Evolutionary conservation across 2,797 vertebrate species (phyloP), one percentile per base, ranked within the genome.

Genomic region (Syngnathus rostellatus): DNA sequence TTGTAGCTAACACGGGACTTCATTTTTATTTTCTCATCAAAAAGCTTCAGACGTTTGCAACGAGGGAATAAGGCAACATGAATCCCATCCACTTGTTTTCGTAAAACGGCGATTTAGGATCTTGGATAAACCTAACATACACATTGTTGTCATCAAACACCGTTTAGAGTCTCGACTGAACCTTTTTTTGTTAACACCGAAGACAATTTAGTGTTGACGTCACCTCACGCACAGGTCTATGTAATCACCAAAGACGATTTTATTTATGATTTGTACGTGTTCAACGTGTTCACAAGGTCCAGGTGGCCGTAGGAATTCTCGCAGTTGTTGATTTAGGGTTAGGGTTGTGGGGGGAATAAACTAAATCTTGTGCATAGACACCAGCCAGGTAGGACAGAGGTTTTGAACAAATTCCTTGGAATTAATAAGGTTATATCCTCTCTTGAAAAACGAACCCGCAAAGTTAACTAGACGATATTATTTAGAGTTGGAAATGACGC

Each of bases 361-460:
- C 39, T 39, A 0, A 58, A 58, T 58, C 31, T 58, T 38, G 1
- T 38, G 12, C 31, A 16, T n/a, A 3, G 57, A 38, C 17, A 3
- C 31, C 19, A 8, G 1, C 14, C 14, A 59, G 31, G 57, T 19
- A 39, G 31, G 57, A 38, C 16, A 0, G 14, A 59, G 1, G 16
- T 59, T 59, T 59, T 19, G 37, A 59, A 59, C 37, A 31, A n/a
- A n/a, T 57, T 57, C 55, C 55, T 31, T 57, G 12, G 50, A 7
- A 51, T 23, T 21, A 54, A 38, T 8, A 39, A 39, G 39, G 8
- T 8, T 59, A 14, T 25, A 25, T 25, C 53, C 21, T 25, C n/a
- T 54, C 53, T 54, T 23, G 10, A 54, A 54, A 23, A 11, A 19
- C 1, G 3, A 54, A 23, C 21, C 10, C 9, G 21, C 53, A 54